Base-by-base conservation (phyloP, 2,113 vertebrate species). In the Mionectes macconnelli region DNA sequence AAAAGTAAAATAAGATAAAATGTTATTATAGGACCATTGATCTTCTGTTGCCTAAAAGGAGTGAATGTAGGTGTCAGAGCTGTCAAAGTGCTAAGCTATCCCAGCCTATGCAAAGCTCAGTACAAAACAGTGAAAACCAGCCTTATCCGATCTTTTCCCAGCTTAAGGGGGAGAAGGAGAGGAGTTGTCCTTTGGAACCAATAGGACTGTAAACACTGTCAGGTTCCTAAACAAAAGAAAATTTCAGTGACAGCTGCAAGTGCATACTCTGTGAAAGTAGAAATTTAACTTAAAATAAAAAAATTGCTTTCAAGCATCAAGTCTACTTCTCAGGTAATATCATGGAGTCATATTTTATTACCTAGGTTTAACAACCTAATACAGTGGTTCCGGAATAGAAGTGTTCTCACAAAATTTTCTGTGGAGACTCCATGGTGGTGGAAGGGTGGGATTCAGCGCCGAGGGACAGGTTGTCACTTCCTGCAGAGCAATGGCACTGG, bases 1-100 rank as follows among this genome's bases (percentile, higher is more conserved):
- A 89, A 96, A 96, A 81, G 60, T 42, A 88, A 80, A 79, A 75
- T 80, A 92, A 97, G 93, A 94, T 55, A 96, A 96, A 97, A 95
- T 84, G 73, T 82, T 93, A 77, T 97, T 94, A 59, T 28, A 50
- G 69, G 68, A 30, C 92, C 70, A 93, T 93, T 96, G 92, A 95
- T 97, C 81, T 87, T 83, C 81, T 87, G 59, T 39, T 96, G 47
- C 68, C 89, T 57, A 72, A 94, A 95, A 93, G 35, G 75, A 87
- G 49, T 47, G 84, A 94, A 80, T 67, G 10, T 33, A 91, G 44
- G 60, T 81, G 93, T 92, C 77, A 95, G 47, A 69, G 55, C 42
- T 91, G 95, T 89, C 84, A 64, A 88, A 88, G 70, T 75, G 45
- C 28, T 55, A 3, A 59, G 35, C 63, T 57, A 14, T 28, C 69